phyloP scores from a whole-genome alignment of 2,113 vertebrate species.

The Steatornis caripensis region DNA sequence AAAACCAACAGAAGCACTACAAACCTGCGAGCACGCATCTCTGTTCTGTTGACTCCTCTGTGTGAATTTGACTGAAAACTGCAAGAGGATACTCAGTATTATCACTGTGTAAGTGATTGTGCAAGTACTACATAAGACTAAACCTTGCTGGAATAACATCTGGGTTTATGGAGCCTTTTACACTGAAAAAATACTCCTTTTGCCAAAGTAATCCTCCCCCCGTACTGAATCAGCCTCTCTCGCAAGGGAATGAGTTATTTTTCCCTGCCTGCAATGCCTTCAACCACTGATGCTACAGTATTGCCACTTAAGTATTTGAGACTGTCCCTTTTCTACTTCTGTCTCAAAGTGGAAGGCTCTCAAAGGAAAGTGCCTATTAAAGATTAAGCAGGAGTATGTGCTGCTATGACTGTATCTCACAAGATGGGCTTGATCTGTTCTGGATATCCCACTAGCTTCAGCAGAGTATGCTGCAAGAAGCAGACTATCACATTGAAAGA shows the following conservation, averaged over 20 bases:
- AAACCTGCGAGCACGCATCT: background rate
- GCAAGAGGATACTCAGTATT: conserved; percentile 5
- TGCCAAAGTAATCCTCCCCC: background rate
- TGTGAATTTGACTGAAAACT: background rate
- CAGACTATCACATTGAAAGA: background rate
- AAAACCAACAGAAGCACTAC: background rate
- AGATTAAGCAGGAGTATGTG: background rate
- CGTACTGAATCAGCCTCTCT: background rate
- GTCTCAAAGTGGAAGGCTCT: background rate
- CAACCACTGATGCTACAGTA: background rate
- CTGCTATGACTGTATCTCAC: background rate
- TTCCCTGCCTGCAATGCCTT: background rate
- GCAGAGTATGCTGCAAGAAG: conserved; percentile 14
- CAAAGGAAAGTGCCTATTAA: conserved; percentile 40
- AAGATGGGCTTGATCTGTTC: background rate
- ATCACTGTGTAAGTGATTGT: background rate
- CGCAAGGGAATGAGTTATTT: background rate
- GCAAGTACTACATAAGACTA: background rate
- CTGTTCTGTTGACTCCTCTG: background rate
- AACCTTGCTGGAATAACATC: background rate
- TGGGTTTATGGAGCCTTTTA: background rate
- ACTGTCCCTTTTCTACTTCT: background rate
- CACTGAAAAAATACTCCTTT: background rate
- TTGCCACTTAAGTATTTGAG: background rate
- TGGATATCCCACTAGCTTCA: background rate